These are phyloP conservation scores for Scomberomorus guttatus DNA, from an alignment of 2,797 vertebrate genomes.

Conservation along the genomic window DNA sequence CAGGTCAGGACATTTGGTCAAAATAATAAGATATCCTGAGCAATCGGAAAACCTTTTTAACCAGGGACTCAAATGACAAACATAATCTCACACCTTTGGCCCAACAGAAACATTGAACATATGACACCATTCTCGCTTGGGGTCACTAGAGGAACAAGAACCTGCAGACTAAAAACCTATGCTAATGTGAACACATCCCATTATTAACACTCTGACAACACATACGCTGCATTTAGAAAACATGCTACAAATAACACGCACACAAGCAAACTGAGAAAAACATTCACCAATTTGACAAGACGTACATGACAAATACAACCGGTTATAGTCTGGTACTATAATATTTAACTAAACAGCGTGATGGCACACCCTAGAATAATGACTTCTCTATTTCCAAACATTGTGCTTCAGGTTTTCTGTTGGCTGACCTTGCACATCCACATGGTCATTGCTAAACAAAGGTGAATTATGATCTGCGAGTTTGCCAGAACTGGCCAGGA, in stretches of 20 bases:
- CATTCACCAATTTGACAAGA: background rate
- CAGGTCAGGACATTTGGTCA: constrained; percentile 1
- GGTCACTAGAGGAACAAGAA: background rate
- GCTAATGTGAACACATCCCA: background rate
- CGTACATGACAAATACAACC: too few species aligned
- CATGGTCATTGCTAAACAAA: background rate
- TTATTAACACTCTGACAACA: background rate
- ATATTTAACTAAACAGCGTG: background rate
- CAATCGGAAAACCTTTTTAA: constrained; percentile 1
- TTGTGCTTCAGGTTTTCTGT: background rate
- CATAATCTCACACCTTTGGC: background rate
- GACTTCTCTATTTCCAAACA: background rate
- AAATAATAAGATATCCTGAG: constrained; percentile 8
- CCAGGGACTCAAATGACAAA: background rate
- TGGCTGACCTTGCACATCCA: background rate
- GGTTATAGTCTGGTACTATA: background rate
- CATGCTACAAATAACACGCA: too few species aligned
- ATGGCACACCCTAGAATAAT: background rate
- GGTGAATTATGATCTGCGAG: background rate
- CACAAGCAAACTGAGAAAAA: background rate
- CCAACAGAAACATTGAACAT: constrained; percentile 3
- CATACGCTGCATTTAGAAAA: too few species aligned
- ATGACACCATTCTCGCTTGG: background rate
- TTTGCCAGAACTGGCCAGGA: background rate
- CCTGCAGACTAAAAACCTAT: background rate